Base-by-base conservation (phyloP, 64 coral and sea anemone species). In the Montipora cactus region DNA sequence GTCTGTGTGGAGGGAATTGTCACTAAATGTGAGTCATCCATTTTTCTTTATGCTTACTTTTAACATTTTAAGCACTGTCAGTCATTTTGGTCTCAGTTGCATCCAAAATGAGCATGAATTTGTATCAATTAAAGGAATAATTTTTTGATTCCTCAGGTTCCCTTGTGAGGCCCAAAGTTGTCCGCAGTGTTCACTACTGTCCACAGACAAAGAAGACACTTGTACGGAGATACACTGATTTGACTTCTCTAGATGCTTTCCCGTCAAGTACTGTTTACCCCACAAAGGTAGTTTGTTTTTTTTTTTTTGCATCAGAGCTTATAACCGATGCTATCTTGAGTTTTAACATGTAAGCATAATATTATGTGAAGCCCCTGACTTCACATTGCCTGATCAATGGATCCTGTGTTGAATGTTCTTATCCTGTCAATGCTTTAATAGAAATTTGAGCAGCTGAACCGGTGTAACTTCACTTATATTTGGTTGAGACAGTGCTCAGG, bases 1-100 rank as follows among this genome's bases (percentile, higher is more conserved):
- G 95, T 99, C 6, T 99, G 98, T 45, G 70, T 99, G 13, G 98
- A 99, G 81, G 98, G 98, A 45, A 99, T 99, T 53, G 98, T 99
- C 14, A 99, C 98, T 80, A 99, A 99, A 59, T 99, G 98, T 98
- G 94, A 94, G 97, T 86, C 58, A 9, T 68, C 67, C 48, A 6
- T 45, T 11, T 5, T 23, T 45, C 68, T 18, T 15, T 18, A 14
- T 67, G 62, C 16, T 14, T 14, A 67, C 11, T 14, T 67, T 67
- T 18, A 67, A 55, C 52, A 55, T 55, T 55, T 0, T 37, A 37
- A 37, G 37, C 37, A 37, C 37, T 37, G 37, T 1, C 37, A 37
- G 37, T 37, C 37, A 37, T 37, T 37, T 37, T 37, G 37, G 37
- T 37, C 37, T 37, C 37, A 37, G 37, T 37, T 37, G 37, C 2